Evolutionary conservation across 2,797 vertebrate genomes (phyloP), one percentile per base, ranked within the genome.

Genomic region (Myotis pilosus): DNA sequence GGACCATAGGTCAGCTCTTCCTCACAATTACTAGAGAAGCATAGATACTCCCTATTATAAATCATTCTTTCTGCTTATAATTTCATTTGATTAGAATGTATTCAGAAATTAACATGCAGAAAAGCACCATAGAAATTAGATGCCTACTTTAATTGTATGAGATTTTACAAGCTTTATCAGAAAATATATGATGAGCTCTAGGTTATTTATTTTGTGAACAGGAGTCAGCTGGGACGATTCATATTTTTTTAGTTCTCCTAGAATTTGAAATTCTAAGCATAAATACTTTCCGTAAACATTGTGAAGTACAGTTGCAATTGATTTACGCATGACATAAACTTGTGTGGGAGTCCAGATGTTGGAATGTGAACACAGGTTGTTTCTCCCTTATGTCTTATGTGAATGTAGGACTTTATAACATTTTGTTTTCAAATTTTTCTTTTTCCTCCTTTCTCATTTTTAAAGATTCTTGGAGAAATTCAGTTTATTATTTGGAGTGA

Each of bases 201-300:
- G 81, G 96, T 97, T 97, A 96, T 97, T 98, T 97, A 88, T 96
- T 97, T 94, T 76, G 6, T 19, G 33, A 94, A 72, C 86, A 96
- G 87, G 68, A 96, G 89, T 96, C 72, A 97, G 51, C 92, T 90
- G 97, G 97, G 82, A 93, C 4, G 23, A 92, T 90, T 94, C 83
- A 20, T 87, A 81, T 91, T 94, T 62, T 51, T 8, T 86, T 41
- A 10, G 1, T 96, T 97, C 87, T 97, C 87, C 85, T 88, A 89
- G 89, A 96, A 95, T 96, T 87, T 94, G 93, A 93, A 90, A 94
- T 80, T 97, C 95, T 23, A 22, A 95, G 94, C 96, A 95, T 93
- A 97, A 92, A 94, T 87, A 96, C 94, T 96, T 94, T 94, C 62
- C 96, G 87, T 94, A 95, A 96, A 89, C 68, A 90, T 62, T 2